A percentile compares a stretch with the other conserved stretches of the same genome.
Conservation (phyloP, 1,140 invertebrate genomes). For the Brachionus koreanus region DNA sequence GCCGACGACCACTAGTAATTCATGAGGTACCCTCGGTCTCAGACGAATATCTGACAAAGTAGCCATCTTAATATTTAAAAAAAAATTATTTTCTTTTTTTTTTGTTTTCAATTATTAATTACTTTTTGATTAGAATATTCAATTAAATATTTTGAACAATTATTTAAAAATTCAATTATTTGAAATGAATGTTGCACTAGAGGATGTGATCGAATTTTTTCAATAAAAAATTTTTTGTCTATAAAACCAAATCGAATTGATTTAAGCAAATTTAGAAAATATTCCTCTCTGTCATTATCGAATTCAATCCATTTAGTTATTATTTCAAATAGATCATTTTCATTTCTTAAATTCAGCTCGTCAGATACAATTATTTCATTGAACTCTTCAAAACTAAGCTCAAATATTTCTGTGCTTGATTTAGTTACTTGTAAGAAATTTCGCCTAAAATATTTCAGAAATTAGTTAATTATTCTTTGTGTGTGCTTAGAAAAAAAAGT, state of each 20-base stretch:
- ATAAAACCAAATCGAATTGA: constrained; percentile 26
- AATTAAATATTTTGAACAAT: constrained; percentile 70
- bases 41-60: not conserved
- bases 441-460: not conserved
- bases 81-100: constrained; percentile 47
- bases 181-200: constrained; percentile 64
- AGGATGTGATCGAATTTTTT: constrained; percentile 62
- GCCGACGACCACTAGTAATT: constrained; percentile 64
- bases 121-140: constrained; percentile 66
- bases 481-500: no score
- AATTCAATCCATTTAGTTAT: constrained; percentile 59
- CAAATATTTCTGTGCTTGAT: constrained; percentile 70
- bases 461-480: not conserved
- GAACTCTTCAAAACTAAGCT: constrained; percentile 36
- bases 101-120: constrained; percentile 50
- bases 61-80: not conserved
- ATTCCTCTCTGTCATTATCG: constrained; percentile 37
- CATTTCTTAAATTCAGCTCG: constrained; percentile 58
- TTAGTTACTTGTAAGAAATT: not conserved
- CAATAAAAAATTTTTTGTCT: constrained; percentile 24
- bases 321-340: constrained; percentile 61
- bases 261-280: constrained; percentile 24
- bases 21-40: constrained; percentile 63
- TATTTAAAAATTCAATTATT: constrained; percentile 69
- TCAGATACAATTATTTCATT: constrained; percentile 58